These are phyloP conservation scores for Oscheius onirici DNA, from an alignment of 2,888 invertebrate genomes.

Conservation along the genomic window DNA sequence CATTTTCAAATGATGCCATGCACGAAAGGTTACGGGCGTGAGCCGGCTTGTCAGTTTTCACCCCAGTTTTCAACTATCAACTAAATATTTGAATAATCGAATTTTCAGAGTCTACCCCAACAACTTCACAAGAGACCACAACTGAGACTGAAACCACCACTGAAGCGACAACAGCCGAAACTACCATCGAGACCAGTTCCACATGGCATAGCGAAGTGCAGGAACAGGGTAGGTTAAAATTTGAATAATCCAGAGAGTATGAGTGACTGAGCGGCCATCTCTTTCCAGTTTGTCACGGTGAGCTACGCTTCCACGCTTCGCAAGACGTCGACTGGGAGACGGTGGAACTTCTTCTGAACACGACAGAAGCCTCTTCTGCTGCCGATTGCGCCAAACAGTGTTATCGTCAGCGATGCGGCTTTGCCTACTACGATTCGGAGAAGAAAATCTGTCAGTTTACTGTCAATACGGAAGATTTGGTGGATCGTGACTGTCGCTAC, in stretches of 20 bases:
- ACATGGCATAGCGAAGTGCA: slow-evolving; percentile 21
- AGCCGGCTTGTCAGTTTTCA: too few relatives aligned
- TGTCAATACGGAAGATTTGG: slow-evolving; percentile 54
- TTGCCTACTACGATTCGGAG: slow-evolving; percentile 52
- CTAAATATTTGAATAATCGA: too few relatives aligned
- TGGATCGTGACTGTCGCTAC: slow-evolving; percentile 38
- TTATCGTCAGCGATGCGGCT: slow-evolving; percentile 54
- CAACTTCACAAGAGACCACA: neutral
- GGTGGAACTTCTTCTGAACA: slow-evolving; percentile 57
- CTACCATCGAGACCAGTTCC: neutral
- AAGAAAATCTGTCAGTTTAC: slow-evolving; percentile 52
- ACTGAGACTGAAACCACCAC: neutral
- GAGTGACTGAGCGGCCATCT: neutral
- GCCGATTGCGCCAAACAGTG: slow-evolving; percentile 58
- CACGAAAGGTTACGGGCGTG: too few relatives aligned
- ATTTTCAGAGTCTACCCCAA: neutral
- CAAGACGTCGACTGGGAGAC: slow-evolving; percentile 55
- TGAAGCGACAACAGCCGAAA: neutral
- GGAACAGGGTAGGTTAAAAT: slow-evolving; percentile 15
- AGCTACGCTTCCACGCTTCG: slow-evolving; percentile 42
- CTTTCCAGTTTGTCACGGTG: slow-evolving; percentile 38
- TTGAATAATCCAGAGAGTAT: neutral
- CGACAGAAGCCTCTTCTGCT: slow-evolving; percentile 41
- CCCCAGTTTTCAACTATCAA: too few relatives aligned
- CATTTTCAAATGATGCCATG: too few relatives aligned